These are phyloP conservation scores for Eospalax fontanierii DNA, from an alignment of 2,797 vertebrate genomes.

Conservation along the genomic window DNA sequence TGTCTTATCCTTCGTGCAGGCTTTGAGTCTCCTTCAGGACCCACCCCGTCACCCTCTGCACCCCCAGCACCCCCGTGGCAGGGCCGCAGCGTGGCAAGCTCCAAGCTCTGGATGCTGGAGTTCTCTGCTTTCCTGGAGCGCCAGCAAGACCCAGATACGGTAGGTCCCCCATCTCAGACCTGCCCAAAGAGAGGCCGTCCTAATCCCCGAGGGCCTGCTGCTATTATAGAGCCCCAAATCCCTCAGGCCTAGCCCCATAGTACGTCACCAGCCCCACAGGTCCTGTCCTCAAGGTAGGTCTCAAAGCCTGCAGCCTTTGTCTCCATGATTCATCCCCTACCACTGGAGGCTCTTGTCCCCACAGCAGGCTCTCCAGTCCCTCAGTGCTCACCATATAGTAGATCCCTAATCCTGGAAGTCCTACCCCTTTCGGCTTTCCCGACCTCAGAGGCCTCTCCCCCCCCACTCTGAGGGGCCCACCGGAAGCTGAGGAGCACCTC, in stretches of 20 bases:
- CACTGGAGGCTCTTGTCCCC: neutral
- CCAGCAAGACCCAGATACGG: constrained; percentile 95
- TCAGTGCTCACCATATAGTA: neutral
- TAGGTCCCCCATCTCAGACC: constrained; percentile 86
- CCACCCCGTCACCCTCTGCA: constrained; percentile 92
- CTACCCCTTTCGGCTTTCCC: too few species aligned
- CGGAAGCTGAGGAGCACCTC: neutral
- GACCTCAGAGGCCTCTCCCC: neutral
- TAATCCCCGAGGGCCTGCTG: neutral
- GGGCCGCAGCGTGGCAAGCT: constrained; percentile 95
- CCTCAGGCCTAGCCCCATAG: too few species aligned
- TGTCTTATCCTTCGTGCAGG: constrained; percentile 88
- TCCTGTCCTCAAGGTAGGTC: neutral
- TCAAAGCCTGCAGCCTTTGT: too few species aligned
- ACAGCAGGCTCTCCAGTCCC: neutral
- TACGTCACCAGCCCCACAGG: neutral
- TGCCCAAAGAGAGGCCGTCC: neutral
- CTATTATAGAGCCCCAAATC: too few species aligned
- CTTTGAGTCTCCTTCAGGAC: constrained; percentile 92
- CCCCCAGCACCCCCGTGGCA: constrained; percentile 94
- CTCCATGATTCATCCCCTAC: neutral
- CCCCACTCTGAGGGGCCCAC: neutral
- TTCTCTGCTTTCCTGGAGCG: constrained; percentile 98
- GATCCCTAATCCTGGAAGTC: neutral
- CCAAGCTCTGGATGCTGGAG: constrained; percentile 97